Evolutionary conservation across 2,888 invertebrate species (phyloP).

Genomic region (Sarcophaga variegata): DNA sequence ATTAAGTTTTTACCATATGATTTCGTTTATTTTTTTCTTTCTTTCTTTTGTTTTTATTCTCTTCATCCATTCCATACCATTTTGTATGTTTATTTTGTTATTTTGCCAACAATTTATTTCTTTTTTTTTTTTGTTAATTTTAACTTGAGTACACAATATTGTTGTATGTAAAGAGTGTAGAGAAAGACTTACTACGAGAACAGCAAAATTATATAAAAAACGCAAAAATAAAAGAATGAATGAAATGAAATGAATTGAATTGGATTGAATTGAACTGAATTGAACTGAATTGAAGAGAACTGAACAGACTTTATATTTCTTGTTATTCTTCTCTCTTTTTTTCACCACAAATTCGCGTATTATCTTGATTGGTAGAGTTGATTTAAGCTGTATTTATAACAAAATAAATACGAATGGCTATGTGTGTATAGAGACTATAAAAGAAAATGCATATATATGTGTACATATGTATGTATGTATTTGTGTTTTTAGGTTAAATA

Average conservation of each 20-base stretch:
- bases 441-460: conserved; percentile 31
- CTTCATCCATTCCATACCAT: neutral
- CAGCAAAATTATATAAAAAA: conserved; percentile 27
- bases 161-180: neutral
- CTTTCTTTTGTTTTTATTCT: conserved; percentile 6
- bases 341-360: conserved; percentile 67
- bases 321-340: neutral
- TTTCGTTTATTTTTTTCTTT: conserved; percentile 10
- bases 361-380: conserved; percentile 70
- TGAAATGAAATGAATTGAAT: conserved; percentile 42
- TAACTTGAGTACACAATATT: neutral
- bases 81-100: neutral
- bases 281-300: conserved; percentile 25
- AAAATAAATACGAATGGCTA: neutral
- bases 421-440: conserved; percentile 18
- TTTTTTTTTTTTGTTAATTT: conserved; percentile 48
- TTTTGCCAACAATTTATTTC: conserved; percentile 36
- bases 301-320: conserved; percentile 59
- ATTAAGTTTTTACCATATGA: conserved; percentile 58
- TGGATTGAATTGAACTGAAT: conserved; percentile 46
- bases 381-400: conserved; percentile 57
- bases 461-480: conserved; percentile 9
- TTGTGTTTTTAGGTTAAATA: conserved; percentile 44
- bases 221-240: conserved; percentile 21
- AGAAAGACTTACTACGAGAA: neutral